Evolutionary conservation across 37 sponge, comb jelly and placozoan genomes (phyloP).

Genomic region (Cliona cf. orientalis): DNA sequence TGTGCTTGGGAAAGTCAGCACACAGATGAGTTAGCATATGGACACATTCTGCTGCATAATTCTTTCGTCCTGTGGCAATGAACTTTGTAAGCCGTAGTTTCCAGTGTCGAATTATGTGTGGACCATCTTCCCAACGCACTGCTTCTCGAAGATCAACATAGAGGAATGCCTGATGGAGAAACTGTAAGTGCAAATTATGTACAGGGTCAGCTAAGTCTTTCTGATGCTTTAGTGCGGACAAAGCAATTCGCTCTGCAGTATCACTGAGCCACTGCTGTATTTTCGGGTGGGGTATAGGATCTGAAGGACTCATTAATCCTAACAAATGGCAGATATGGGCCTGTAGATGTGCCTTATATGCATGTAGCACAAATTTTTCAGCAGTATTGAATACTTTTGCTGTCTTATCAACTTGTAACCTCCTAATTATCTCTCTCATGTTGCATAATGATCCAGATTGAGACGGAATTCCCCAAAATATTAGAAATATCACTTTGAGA

Average conservation of each 20-base stretch:
- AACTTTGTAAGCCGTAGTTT: slow-evolving; percentile 24
- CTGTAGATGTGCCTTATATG: slow-evolving; percentile 15
- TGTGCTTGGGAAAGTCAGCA: slow-evolving; percentile 32
- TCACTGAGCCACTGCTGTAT: slow-evolving; percentile 1
- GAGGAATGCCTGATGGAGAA: slow-evolving; percentile 24
- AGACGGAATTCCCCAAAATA: slow-evolving; percentile 22
- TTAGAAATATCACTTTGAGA: slow-evolving; percentile 11
- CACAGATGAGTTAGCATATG: slow-evolving; percentile 13
- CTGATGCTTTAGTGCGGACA: background rate
- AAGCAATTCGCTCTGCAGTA: slow-evolving; percentile 6
- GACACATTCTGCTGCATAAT: slow-evolving; percentile 25
- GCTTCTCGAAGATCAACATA: slow-evolving; percentile 15
- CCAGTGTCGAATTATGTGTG: slow-evolving; percentile 30
- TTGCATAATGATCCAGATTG: slow-evolving; percentile 32
- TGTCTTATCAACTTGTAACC: slow-evolving; percentile 7
- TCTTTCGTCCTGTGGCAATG: background rate
- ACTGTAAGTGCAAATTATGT: background rate
- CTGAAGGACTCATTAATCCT: background rate
- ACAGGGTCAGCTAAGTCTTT: background rate
- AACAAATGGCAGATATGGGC: background rate
- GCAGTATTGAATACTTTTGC: slow-evolving; percentile 19
- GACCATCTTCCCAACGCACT: slow-evolving; percentile 36
- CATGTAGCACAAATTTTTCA: slow-evolving; percentile 29
- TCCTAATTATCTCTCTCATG: slow-evolving; percentile 1
- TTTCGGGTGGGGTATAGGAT: background rate